Evolutionary conservation across 2,113 vertebrate genomes (phyloP), one percentile per base, ranked within the genome.

Genomic region (Choloepus hoffmanni): DNA sequence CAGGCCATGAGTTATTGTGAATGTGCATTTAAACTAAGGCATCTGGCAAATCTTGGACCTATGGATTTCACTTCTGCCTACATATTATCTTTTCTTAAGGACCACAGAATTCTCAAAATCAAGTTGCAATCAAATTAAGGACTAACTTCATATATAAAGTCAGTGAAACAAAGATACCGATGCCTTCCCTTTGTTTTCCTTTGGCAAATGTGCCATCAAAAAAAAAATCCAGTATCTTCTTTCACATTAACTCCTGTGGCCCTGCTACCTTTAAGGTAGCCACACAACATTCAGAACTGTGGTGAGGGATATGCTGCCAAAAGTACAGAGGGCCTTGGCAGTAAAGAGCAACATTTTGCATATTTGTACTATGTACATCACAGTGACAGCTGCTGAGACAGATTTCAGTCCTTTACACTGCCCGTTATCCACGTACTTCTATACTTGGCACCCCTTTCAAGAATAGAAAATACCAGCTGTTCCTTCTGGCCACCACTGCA

Each of bases 391-490:
- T 99, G 98, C 98, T 98, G 84, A 73, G 98, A 96, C 98, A 98
- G 98, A 98, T 98, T 98, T 98, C 95, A 53, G 89, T 83, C 95
- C 93, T 97, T 96, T 97, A 72, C 3, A 1, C 94, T 62, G 62
- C 96, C 92, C 60, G 83, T 93, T 97, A 90, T 96, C 95, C 26
- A 28, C 40, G 23, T 90, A 90, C 97, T 98, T 96, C 97, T 97
- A 95, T 96, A 89, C 95, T 96, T 98, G 98, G 97, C 97, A 98
- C 76, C 83, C 67, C 85, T 97, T 98, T 77, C 94, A 97, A 95
- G 96, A 98, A 97, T 84, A 98, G 97, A 97, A 97, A 98, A 98
- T 97, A 96, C 98, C 98, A 99, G 98, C 97, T 99, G 98, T 97
- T 98, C 95, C 88, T 98, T 93, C 96, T 97, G 97, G 97, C 73